These are phyloP conservation scores for Dione juno DNA, from an alignment of 2,888 invertebrate species.

Conservation along the genomic window DNA sequence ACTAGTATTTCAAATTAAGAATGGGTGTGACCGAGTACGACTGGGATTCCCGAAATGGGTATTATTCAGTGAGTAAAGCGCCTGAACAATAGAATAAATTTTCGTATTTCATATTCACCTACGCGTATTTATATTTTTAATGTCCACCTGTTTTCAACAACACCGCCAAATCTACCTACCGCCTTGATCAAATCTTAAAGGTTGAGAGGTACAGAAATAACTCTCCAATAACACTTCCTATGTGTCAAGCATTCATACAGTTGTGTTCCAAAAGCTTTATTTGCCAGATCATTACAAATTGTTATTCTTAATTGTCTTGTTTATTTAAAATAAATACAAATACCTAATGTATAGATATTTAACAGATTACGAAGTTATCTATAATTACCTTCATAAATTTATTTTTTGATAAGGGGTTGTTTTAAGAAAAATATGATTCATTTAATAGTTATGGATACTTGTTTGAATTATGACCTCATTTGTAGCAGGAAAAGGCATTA, in stretches of 20 bases:
- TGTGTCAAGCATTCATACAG: constrained; percentile 13
- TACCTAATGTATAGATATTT: constrained; percentile 6
- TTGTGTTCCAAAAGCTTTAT: constrained; percentile 24
- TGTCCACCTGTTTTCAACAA: constrained; percentile 31
- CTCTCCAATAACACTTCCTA: constrained; percentile 47
- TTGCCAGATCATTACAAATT: constrained; percentile 13
- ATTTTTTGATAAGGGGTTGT: constrained; percentile 26
- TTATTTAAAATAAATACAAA: constrained; percentile 7
- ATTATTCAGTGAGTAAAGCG: constrained; percentile 71
- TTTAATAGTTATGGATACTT: constrained; percentile 55
- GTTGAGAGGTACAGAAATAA: constrained; percentile 43
- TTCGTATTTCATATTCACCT: background rate
- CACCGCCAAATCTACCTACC: constrained; percentile 36
- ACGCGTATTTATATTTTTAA: constrained; percentile 18
- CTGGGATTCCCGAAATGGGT: constrained; percentile 79
- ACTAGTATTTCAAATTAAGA: constrained; percentile 57
- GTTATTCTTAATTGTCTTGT: constrained; percentile 20
- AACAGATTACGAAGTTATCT: background rate
- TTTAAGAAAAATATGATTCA: constrained; percentile 24
- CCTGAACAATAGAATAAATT: constrained; percentile 31
- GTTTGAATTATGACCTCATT: constrained; percentile 80
- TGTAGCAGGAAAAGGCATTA: constrained; percentile 78
- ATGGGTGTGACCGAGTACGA: constrained; percentile 80
- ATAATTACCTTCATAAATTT: constrained; percentile 10
- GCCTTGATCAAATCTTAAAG: constrained; percentile 41